These are phyloP conservation scores for Disparrhopalites patrizii DNA, from an alignment of 2,888 invertebrate species.

Conservation along the genomic window DNA sequence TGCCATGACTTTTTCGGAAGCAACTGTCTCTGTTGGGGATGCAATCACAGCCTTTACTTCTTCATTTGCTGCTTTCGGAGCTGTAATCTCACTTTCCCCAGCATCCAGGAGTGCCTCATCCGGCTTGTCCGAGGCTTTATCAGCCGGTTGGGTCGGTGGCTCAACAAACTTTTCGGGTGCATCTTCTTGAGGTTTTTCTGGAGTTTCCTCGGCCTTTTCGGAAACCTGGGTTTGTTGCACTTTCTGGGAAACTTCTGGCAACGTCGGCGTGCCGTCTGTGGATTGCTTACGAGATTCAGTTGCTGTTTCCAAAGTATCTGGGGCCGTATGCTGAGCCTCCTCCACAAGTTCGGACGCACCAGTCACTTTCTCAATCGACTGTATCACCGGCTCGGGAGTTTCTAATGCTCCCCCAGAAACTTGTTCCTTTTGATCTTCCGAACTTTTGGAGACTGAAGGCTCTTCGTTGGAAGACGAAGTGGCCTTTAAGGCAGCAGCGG, in stretches of 20 bases:
- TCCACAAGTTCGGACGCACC: background rate
- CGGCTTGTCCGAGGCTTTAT: background rate
- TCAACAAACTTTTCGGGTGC: background rate
- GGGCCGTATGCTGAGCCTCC: background rate
- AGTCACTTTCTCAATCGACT: too few species aligned
- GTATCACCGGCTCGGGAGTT: too few species aligned
- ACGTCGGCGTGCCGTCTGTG: background rate
- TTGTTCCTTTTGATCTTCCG: too few species aligned
- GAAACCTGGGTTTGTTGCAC: background rate
- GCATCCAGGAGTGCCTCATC: background rate
- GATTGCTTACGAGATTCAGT: too few species aligned
- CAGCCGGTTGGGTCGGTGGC: too few species aligned
- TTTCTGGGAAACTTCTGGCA: background rate
- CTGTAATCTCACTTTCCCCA: conserved; percentile 1
- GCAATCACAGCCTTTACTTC: background rate
- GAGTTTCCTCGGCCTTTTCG: background rate
- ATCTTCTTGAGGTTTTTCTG: too few species aligned
- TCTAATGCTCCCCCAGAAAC: too few species aligned
- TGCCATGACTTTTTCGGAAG: background rate
- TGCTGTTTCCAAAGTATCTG: too few species aligned
- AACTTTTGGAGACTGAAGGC: too few species aligned
- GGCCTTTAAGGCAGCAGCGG: too few species aligned
- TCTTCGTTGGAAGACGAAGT: too few species aligned
- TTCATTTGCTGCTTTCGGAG: background rate
- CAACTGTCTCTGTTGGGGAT: conserved; percentile 4